Evolutionary conservation across 2,888 invertebrate species (phyloP).

Genomic region (Cetonia aurata): DNA sequence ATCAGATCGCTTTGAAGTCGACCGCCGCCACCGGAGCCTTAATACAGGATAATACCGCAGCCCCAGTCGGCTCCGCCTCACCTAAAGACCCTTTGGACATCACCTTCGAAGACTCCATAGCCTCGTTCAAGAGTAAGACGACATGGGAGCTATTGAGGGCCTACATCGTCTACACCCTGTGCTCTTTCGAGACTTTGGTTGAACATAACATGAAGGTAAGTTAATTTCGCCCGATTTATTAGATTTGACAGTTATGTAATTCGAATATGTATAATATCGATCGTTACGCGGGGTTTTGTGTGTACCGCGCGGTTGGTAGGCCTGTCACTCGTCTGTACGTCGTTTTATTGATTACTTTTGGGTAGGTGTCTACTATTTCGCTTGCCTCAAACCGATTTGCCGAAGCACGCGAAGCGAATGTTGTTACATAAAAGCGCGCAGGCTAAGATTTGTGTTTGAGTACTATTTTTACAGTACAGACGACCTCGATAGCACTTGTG

Average conservation of each 20-base stretch:
- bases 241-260: conserved; percentile 40
- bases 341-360: conserved; percentile 39
- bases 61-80: conserved; percentile 47
- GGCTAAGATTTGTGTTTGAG: conserved; percentile 4
- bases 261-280: conserved; percentile 42
- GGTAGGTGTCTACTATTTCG: conserved; percentile 1
- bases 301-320: conserved; percentile 29
- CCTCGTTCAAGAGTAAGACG: conserved; percentile 96
- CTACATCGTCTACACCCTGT: conserved; percentile 91
- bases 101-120: conserved; percentile 87
- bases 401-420: no score
- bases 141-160: conserved; percentile 92
- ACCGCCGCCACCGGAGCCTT: conserved; percentile 52
- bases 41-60: conserved; percentile 46
- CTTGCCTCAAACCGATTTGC: background rate
- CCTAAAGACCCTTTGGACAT: conserved; percentile 82
- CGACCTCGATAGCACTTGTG: conserved; percentile 20
- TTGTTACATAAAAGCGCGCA: conserved; percentile 16
- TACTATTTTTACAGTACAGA: conserved; percentile 14
- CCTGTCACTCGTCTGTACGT: background rate
- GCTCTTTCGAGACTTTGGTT: conserved; percentile 88
- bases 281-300: conserved; percentile 1
- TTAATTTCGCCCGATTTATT: background rate
- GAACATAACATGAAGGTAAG: conserved; percentile 93
- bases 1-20: conserved; percentile 59